Conservation (phyloP, 2,113 vertebrate species). For the Phrynosoma platyrhinos region DNA sequence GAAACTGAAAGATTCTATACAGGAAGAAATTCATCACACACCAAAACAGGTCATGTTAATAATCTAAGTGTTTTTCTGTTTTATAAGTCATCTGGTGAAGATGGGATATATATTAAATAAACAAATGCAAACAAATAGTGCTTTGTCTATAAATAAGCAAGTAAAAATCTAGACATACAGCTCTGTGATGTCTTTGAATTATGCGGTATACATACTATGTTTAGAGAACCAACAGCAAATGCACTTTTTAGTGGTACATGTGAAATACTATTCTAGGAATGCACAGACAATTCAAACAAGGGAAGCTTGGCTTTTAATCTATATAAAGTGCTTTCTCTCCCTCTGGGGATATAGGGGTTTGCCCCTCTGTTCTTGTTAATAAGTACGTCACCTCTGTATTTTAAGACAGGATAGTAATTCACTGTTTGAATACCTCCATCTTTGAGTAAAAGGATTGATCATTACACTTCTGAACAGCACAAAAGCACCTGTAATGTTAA, state of each 20-base stretch:
- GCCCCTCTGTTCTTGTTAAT: constrained; percentile 9
- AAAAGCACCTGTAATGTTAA: constrained; percentile 17
- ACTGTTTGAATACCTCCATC: constrained; percentile 16
- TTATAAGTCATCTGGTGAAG: neutral
- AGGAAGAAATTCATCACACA: no score
- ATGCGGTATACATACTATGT: neutral
- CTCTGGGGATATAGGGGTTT: neutral
- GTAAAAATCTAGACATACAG: constrained; percentile 4
- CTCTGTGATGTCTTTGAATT: neutral
- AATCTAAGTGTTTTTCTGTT: neutral
- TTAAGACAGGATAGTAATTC: constrained; percentile 2
- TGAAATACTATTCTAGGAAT: neutral
- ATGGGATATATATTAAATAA: neutral
- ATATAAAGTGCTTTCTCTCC: constrained; percentile 8
- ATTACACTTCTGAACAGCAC: neutral
- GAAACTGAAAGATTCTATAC: no score
- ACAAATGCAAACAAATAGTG: neutral
- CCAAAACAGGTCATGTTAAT: no score
- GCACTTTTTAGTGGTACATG: neutral
- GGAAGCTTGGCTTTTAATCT: neutral
- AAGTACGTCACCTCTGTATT: constrained; percentile 14
- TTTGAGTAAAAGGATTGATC: constrained; percentile 1
- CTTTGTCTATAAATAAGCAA: neutral
- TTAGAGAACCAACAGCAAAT: neutral
- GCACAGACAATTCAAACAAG: constrained; percentile 1